Conservation (phyloP, 2,113 vertebrate genomes). For the Gymnobelideus leadbeateri region DNA sequence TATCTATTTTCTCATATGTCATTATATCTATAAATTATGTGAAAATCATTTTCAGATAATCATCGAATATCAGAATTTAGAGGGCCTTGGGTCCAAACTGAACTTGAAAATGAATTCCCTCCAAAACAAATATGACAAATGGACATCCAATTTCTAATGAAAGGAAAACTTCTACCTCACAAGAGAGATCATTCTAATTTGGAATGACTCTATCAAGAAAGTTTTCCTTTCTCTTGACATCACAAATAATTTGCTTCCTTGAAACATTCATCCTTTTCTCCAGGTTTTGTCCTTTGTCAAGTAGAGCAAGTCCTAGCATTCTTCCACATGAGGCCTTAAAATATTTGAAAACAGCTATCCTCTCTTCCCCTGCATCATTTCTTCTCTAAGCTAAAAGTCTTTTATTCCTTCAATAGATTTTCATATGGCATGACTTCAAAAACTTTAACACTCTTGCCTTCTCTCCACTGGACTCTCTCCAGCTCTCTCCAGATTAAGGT, state of each 20-base stretch:
- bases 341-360: background rate
- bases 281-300: background rate
- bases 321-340: background rate
- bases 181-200: background rate
- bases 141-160: background rate
- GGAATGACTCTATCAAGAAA: background rate
- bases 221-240: too few species aligned
- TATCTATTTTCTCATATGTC: background rate
- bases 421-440: background rate
- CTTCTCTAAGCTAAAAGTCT: background rate
- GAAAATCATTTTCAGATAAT: background rate
- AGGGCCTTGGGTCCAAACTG: background rate
- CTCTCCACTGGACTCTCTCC: background rate
- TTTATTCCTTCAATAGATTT: background rate
- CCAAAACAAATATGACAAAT: background rate
- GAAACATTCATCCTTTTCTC: background rate
- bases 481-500: background rate
- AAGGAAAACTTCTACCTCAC: background rate
- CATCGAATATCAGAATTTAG: background rate
- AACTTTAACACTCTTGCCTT: background rate
- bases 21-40: conserved; percentile 30
- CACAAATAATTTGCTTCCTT: background rate
- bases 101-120: background rate
- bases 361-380: background rate
- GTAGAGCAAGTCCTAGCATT: background rate